Evolutionary conservation across 1,140 invertebrate genomes (phyloP).

Genomic region (Diabrotica virgifera): DNA sequence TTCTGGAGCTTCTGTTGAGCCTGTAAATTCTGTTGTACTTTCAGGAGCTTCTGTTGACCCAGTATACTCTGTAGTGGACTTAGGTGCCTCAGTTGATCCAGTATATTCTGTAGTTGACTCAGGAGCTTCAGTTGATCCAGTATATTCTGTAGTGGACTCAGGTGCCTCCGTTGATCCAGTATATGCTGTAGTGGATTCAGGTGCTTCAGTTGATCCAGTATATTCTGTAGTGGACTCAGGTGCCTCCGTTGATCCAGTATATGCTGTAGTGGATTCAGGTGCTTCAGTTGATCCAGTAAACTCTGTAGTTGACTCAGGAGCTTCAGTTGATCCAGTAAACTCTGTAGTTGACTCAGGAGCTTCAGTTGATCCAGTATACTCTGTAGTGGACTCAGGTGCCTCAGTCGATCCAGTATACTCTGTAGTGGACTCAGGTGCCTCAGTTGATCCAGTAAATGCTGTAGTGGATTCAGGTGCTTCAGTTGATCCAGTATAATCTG

Average conservation of each 20-base stretch:
- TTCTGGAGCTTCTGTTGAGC: constrained; percentile 12
- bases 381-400: constrained; percentile 13
- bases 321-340: constrained; percentile 22
- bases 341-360: constrained; percentile 21
- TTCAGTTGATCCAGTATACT: constrained; percentile 18
- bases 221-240: constrained; percentile 16
- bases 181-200: not conserved
- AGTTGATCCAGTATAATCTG: constrained; percentile 15
- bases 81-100: not conserved
- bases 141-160: not conserved
- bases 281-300: constrained; percentile 23
- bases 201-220: constrained; percentile 7
- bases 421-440: constrained; percentile 17
- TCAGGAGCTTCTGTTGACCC: constrained; percentile 16
- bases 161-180: not conserved
- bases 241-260: constrained; percentile 8
- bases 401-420: constrained; percentile 21
- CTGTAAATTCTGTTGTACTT: constrained; percentile 7
- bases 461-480: constrained; percentile 24
- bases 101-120: constrained; percentile 18
- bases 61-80: constrained; percentile 10
- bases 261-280: constrained; percentile 4
- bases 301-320: constrained; percentile 17
- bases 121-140: constrained; percentile 8
- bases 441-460: constrained; percentile 5